These are phyloP conservation scores for Meiosimyza decipiens DNA, from an alignment of 2,888 invertebrate genomes.

Conservation along the genomic window DNA sequence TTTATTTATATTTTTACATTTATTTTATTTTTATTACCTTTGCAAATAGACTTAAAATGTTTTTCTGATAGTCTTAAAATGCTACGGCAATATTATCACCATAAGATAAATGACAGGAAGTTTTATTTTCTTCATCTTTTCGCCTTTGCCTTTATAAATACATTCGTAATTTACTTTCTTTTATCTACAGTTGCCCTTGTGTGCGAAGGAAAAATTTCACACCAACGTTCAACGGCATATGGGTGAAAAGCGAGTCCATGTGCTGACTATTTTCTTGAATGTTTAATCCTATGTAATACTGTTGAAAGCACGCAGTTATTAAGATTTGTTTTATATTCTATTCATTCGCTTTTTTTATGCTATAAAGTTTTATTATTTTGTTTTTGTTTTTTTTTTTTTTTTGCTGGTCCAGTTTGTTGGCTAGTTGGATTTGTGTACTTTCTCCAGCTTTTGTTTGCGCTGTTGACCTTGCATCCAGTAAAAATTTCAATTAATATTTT, in stretches of 20 bases:
- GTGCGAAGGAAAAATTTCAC: background rate
- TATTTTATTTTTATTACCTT: background rate
- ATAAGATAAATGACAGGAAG: constrained; percentile 28
- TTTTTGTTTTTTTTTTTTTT: too few species aligned
- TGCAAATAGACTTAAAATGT: background rate
- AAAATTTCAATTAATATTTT: constrained; percentile 33
- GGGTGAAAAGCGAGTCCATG: background rate
- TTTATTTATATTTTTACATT: background rate
- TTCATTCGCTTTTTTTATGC: too few species aligned
- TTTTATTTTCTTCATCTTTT: constrained; percentile 20
- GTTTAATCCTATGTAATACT: constrained; percentile 27
- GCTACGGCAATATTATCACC: background rate
- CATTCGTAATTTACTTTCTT: background rate
- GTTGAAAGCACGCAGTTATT: constrained; percentile 29
- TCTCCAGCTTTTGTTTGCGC: background rate
- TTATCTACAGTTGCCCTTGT: background rate
- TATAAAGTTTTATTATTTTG: too few species aligned
- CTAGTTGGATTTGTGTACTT: background rate
- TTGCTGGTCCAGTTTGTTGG: too few species aligned
- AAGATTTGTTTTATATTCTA: constrained; percentile 25
- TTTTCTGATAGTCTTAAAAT: too few species aligned
- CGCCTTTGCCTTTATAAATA: constrained; percentile 1
- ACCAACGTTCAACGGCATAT: background rate
- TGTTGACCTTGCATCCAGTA: constrained; percentile 32
- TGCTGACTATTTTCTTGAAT: background rate